A percentile compares a stretch with the other conserved stretches of the same genome.
Conservation (phyloP, 2,888 invertebrate genomes). For the Serrognathus titanus region DNA sequence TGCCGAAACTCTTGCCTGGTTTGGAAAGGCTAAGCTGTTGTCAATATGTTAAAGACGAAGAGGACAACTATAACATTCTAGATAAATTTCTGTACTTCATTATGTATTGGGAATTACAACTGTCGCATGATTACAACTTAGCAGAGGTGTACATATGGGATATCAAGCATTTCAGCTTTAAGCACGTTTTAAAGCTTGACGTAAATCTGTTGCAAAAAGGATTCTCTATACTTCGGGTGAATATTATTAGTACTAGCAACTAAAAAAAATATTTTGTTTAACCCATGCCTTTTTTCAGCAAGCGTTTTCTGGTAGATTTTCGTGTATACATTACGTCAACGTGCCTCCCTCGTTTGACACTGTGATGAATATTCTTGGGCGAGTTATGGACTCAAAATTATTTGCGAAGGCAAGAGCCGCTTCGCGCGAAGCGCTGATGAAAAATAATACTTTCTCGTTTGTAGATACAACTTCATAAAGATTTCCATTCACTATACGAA, state of each 20-base stretch:
- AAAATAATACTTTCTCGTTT: neutral
- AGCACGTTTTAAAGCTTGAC: neutral
- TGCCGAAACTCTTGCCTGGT: neutral
- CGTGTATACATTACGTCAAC: neutral
- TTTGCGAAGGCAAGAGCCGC: neutral
- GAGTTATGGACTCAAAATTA: neutral
- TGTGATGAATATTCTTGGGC: neutral
- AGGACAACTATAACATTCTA: neutral
- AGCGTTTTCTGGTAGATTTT: neutral
- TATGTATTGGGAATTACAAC: neutral
- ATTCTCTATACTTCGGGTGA: neutral
- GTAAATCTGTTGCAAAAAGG: neutral
- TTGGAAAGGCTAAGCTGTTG: neutral
- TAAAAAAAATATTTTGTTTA: too few species aligned
- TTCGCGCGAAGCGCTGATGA: too few species aligned
- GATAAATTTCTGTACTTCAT: neutral
- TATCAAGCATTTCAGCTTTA: neutral
- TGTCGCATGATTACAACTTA: neutral
- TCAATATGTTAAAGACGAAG: neutral
- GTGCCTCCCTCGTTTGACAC: neutral
- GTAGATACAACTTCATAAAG: constrained; percentile 11
- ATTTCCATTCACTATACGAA: constrained; percentile 10
- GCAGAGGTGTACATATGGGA: neutral
- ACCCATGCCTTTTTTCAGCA: neutral
- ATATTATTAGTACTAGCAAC: too few species aligned